Evolutionary conservation across 2,888 invertebrate species (phyloP).

Genomic region (Pristionchus maxplancki): DNA sequence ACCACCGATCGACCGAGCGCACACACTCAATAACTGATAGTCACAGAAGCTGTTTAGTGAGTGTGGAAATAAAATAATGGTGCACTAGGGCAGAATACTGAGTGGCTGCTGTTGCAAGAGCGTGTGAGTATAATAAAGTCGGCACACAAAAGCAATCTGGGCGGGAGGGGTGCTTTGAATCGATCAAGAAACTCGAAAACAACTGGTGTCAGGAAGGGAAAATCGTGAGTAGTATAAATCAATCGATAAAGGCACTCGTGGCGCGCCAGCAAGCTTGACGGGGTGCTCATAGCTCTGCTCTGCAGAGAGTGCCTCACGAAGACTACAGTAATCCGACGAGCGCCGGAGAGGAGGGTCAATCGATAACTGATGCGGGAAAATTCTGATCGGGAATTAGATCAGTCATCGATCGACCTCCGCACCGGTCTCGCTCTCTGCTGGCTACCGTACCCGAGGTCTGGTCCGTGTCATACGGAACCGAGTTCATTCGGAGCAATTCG

Average conservation of each 20-base stretch:
- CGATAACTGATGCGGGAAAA: background rate
- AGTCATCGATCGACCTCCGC: background rate
- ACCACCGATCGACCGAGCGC: background rate
- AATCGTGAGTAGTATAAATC: background rate
- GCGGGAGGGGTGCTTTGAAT: background rate
- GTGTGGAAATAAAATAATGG: background rate
- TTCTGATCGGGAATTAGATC: background rate
- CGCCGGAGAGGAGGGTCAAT: background rate
- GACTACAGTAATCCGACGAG: slow-evolving; percentile 28
- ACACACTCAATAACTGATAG: background rate
- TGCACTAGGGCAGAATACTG: background rate
- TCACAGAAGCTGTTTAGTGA: slow-evolving; percentile 28
- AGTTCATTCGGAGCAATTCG: slow-evolving; percentile 70
- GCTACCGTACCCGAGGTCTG: slow-evolving; percentile 54
- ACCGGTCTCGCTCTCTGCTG: background rate
- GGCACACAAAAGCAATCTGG: slow-evolving; percentile 8
- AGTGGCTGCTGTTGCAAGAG: background rate
- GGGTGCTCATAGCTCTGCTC: slow-evolving; percentile 1
- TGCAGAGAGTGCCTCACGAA: background rate
- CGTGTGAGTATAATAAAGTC: background rate
- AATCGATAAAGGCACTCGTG: slow-evolving; percentile 32
- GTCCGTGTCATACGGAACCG: slow-evolving; percentile 70
- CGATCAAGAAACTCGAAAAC: background rate
- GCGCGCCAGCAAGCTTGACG: background rate
- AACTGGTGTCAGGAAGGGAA: background rate